Evolutionary conservation across 2,113 vertebrate genomes (phyloP), one percentile per base, ranked within the genome.

Genomic region (Quiscalus mexicanus): DNA sequence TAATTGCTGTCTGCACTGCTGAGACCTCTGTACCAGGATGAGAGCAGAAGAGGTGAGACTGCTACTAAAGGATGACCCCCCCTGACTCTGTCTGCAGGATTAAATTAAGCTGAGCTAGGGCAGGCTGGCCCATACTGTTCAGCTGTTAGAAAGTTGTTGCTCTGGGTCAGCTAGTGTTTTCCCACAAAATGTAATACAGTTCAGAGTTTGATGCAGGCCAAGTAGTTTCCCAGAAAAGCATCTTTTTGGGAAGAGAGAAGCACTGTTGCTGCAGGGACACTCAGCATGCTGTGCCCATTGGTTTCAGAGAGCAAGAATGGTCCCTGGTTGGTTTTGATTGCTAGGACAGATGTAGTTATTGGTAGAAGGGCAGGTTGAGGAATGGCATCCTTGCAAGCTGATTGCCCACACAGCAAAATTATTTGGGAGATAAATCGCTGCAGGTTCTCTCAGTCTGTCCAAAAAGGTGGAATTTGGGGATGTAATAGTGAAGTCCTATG

Each of bases 361-460:
- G 82, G 39, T 35, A 35, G 52, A 8, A 68, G 56, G 74, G 42
- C 74, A 87, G 68, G 18, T 5, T 87, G 79, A 92, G 44, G 47
- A 60, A 85, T 28, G 58, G 39, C 30, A 90, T 41, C 47, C 58
- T 90, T 95, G 65, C 49, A 85, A 75, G 35, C 33, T 83, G 53
- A 63, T 33, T 3, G 2, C 28, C 23, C 21, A 24, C 62, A 47
- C 30, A 44, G n/a, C 56, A 79, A 50, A 92, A 79, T 1, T 0
- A 85, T 92, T 71, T 83, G 52, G 23, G 62, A 96, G 53, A 71
- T 93, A 79, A 88, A 95, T 79, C 49, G 50, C 60, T 85, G 56
- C 22, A 84, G 23, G 2, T 59, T 82, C 30, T 71, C 67, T 79
- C 11, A 0, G 9, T 75, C 82, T 93, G 44, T 85, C 52, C 62